Evolutionary conservation across 1,140 invertebrate genomes (phyloP), one percentile per base, ranked within the genome.

Genomic region (Metaphire vulgaris): DNA sequence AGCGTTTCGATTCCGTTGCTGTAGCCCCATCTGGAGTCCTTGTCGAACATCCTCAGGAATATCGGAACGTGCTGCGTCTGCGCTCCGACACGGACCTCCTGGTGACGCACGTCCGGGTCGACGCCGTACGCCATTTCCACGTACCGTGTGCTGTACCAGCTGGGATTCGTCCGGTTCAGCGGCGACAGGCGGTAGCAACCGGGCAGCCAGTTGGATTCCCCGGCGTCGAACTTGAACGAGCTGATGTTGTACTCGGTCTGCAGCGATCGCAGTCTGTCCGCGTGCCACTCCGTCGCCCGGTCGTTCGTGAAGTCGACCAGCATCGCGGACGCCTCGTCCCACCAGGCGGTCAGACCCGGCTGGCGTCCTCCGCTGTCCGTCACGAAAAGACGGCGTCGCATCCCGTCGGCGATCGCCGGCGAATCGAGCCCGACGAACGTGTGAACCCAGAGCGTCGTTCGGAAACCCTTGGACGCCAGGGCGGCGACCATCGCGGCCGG

Each of bases 211-310:
- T 92, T 91, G 0, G 92, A 87, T 86, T 96, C 93, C 21, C 95
- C 95, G 15, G 93, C 95, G 85, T 97, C 96, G 82, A 97, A 96
- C 84, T 97, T 97, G 78, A 95, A 94, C 76, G 92, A 91, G 81
- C 93, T 92, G 33, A 98, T 91, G 0, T 90, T 91, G 76, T 83
- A 89, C 0, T 88, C 85, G 0, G 87, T 83, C 77, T 90, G 83
- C 1, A 97, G 78, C 14, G 83, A 83, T 68, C 86, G 85, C 0
- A 96, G 82, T 73, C 91, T 85, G 0, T 81, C 81, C 0, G 87
- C 86, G 88, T 90, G 97, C 94, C 95, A 97, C 15, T 88, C 81
- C 0, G 89, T 89, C 12, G 85, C 83, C 0, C 78, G 75, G 0
- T 78, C 75, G 74, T 85, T 85, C 0, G 83, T 83, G 29, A 83